phyloP scores from a whole-genome alignment of 2,113 vertebrate species.

The Ageneiosus marmoratus region DNA sequence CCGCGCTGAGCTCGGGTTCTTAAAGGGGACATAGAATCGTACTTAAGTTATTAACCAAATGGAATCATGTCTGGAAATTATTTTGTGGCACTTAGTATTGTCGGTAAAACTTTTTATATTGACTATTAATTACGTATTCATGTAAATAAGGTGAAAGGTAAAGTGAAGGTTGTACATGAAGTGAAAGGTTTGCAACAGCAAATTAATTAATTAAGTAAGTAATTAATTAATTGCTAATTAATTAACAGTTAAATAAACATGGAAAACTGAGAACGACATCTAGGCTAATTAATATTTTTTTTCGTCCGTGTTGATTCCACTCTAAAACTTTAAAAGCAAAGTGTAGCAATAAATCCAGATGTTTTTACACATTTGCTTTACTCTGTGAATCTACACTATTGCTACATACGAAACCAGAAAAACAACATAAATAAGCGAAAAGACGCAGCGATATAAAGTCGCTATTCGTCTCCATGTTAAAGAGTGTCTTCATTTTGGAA shows the following conservation, averaged over 20 bases:
- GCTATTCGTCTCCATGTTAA: neutral
- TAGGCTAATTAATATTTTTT: neutral
- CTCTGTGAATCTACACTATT: neutral
- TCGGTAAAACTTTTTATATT: neutral
- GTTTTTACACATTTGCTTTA: neutral
- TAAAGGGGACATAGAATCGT: constrained; percentile 58
- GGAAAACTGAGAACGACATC: neutral
- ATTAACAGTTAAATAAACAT: neutral
- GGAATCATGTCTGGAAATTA: neutral
- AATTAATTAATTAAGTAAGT: neutral
- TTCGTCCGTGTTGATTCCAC: neutral
- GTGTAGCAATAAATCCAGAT: neutral
- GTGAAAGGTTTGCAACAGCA: neutral
- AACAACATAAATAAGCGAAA: neutral
- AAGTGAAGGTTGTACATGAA: no score
- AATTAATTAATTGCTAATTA: neutral
- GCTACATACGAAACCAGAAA: neutral
- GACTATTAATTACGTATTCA: neutral
- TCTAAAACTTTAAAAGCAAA: neutral
- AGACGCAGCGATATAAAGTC: neutral
- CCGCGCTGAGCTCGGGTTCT: constrained; percentile 44
- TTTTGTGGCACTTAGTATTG: neutral
- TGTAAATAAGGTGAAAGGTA: neutral
- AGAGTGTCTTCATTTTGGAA: neutral
- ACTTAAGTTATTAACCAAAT: neutral